Evolutionary conservation across 2,888 invertebrate genomes (phyloP).

Genomic region (Plebejus argus): DNA sequence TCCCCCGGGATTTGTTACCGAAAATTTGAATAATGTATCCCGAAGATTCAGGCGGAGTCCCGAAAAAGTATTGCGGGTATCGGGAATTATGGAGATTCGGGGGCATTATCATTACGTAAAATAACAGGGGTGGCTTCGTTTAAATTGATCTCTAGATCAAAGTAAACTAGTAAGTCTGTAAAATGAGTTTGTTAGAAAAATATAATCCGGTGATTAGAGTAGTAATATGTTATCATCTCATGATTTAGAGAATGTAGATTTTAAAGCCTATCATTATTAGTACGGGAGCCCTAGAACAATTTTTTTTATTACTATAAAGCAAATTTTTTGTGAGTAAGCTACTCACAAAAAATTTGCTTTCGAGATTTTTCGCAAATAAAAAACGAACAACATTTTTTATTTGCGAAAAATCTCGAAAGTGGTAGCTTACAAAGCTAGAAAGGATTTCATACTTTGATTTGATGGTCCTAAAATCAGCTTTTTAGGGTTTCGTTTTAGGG

Average conservation of each 20-base stretch:
- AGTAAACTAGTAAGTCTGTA: background rate
- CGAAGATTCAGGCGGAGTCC: background rate
- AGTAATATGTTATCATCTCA: background rate
- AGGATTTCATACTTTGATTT: too few relatives aligned
- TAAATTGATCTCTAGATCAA: background rate
- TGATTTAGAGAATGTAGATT: background rate
- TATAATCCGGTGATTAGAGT: background rate
- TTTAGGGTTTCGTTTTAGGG: too few relatives aligned
- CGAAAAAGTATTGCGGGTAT: slow-evolving; percentile 13
- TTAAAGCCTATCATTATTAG: too few relatives aligned
- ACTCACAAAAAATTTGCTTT: too few relatives aligned
- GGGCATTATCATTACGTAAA: background rate
- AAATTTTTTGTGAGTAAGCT: too few relatives aligned
- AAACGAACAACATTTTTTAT: too few relatives aligned
- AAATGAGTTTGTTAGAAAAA: background rate
- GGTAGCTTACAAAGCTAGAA: too few relatives aligned
- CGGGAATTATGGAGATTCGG: slow-evolving; percentile 4
- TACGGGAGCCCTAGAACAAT: too few relatives aligned
- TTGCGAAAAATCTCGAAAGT: too few relatives aligned
- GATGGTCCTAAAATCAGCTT: too few relatives aligned
- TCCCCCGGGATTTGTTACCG: slow-evolving; percentile 36
- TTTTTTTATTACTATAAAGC: too few relatives aligned
- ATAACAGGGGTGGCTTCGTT: background rate
- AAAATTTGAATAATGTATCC: slow-evolving; percentile 35
- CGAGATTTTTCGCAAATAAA: too few relatives aligned